phyloP scores from a whole-genome alignment of 2,797 vertebrate species.

The Gallinago stenura region DNA sequence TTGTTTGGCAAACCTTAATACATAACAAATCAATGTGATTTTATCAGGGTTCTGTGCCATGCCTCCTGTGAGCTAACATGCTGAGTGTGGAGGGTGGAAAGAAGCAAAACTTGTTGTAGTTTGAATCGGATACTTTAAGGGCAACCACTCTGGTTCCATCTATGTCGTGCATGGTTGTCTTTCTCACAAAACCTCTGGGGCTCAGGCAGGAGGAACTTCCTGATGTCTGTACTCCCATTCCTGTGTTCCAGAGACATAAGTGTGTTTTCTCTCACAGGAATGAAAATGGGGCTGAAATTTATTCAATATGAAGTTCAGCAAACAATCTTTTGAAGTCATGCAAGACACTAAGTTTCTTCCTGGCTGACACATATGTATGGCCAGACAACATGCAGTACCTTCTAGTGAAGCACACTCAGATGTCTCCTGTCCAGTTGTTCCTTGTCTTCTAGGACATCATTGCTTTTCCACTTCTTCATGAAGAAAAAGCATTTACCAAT shows the following conservation, averaged over 20 bases:
- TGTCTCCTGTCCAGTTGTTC: neutral
- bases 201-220: neutral
- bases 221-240: neutral
- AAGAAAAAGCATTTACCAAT: neutral
- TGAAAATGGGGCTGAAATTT: neutral
- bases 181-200: neutral
- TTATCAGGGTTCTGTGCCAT: neutral
- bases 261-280: neutral
- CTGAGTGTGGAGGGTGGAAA: neutral
- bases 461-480: neutral
- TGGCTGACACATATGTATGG: neutral
- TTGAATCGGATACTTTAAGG: neutral
- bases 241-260: neutral
- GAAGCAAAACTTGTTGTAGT: neutral
- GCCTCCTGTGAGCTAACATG: neutral
- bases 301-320: neutral
- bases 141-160: neutral
- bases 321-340: neutral
- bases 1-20: neutral
- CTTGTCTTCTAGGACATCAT: neutral
- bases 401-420: neutral
- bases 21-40: constrained; percentile 1
- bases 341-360: neutral
- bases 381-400: neutral
- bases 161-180: neutral